Evolutionary conservation across 2,797 vertebrate species (phyloP).

Genomic region (Propithecus deckenii): DNA sequence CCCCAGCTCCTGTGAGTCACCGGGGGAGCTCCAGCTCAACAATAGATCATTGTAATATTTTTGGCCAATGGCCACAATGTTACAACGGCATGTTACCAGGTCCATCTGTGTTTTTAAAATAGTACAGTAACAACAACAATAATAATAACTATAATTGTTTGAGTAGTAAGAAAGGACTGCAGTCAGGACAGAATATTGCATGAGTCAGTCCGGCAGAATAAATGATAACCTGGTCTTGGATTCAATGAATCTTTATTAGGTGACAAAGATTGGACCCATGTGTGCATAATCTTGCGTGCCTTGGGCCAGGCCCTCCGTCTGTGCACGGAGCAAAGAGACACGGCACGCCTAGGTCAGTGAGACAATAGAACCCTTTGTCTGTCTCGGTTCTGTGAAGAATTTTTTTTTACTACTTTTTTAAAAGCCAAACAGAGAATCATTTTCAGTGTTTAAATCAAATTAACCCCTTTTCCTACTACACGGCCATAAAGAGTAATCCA

Average conservation of each 20-base stretch:
- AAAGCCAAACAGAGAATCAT: slow-evolving; percentile 50
- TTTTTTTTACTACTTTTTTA: background rate
- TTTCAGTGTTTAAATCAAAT: slow-evolving; percentile 73
- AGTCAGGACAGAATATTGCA: background rate
- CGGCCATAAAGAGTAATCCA: slow-evolving; percentile 1
- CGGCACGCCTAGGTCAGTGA: background rate
- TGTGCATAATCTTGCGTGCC: slow-evolving; percentile 18
- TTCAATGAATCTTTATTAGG: slow-evolving; percentile 70
- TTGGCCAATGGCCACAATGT: slow-evolving; percentile 32
- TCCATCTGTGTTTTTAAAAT: slow-evolving; percentile 60
- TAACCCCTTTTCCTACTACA: slow-evolving; percentile 20
- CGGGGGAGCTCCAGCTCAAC: background rate
- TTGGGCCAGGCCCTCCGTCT: slow-evolving; percentile 54
- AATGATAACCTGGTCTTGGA: slow-evolving; percentile 71
- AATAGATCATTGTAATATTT: slow-evolving; percentile 39
- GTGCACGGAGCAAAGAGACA: background rate
- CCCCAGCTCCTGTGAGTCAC: background rate
- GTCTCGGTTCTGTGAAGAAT: background rate
- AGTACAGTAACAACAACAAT: slow-evolving; percentile 51
- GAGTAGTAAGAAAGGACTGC: slow-evolving; percentile 49
- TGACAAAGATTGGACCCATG: slow-evolving; percentile 71
- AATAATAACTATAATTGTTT: slow-evolving; percentile 39
- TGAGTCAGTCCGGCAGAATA: slow-evolving; percentile 16
- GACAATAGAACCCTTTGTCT: slow-evolving; percentile 74
- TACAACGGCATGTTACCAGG: background rate